Conservation (phyloP, 2,797 vertebrate genomes). For the Austrolebias charrua region DNA sequence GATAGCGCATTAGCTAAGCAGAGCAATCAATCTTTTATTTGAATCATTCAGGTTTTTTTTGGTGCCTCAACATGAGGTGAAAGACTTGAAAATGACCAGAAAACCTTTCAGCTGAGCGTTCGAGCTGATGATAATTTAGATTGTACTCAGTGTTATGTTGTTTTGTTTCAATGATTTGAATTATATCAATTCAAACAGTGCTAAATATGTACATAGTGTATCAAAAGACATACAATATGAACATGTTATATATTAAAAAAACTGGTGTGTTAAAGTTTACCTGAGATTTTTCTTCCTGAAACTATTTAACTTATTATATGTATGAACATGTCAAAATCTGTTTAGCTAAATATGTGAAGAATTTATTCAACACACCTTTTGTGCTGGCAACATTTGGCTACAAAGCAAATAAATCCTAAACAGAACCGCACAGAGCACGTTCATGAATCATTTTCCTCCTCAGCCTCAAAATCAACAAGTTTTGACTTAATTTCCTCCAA, state of each 20-base stretch:
- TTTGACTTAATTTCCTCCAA: slow-evolving; percentile 42
- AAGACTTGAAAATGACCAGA: slow-evolving; percentile 66
- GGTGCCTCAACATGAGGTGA: slow-evolving; percentile 50
- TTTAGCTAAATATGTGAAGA: not conserved
- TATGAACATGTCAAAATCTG: not conserved
- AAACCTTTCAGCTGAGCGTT: slow-evolving; percentile 39
- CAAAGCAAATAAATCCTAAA: slow-evolving; percentile 55
- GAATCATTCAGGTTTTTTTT: slow-evolving; percentile 44
- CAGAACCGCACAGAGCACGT: slow-evolving; percentile 23
- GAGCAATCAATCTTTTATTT: slow-evolving; percentile 26
- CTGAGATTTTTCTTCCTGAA: slow-evolving; percentile 8
- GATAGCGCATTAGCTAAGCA: slow-evolving; percentile 58
- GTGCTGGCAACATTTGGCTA: slow-evolving; percentile 13
- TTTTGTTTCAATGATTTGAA: slow-evolving; percentile 68
- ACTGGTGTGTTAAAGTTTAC: slow-evolving; percentile 40
- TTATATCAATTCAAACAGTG: slow-evolving; percentile 57
- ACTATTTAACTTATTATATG: not conserved
- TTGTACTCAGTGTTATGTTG: slow-evolving; percentile 65
- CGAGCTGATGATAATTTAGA: slow-evolving; percentile 45
- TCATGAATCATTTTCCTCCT: slow-evolving; percentile 58
- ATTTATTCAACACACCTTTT: slow-evolving; percentile 20
- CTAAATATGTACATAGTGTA: slow-evolving; percentile 79
- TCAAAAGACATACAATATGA: slow-evolving; percentile 49
- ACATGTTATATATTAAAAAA: slow-evolving; percentile 68
- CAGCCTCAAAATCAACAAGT: slow-evolving; percentile 54